Evolutionary conservation across 2,888 invertebrate genomes (phyloP).

Genomic region (Petrolisthes manimaculis): DNA sequence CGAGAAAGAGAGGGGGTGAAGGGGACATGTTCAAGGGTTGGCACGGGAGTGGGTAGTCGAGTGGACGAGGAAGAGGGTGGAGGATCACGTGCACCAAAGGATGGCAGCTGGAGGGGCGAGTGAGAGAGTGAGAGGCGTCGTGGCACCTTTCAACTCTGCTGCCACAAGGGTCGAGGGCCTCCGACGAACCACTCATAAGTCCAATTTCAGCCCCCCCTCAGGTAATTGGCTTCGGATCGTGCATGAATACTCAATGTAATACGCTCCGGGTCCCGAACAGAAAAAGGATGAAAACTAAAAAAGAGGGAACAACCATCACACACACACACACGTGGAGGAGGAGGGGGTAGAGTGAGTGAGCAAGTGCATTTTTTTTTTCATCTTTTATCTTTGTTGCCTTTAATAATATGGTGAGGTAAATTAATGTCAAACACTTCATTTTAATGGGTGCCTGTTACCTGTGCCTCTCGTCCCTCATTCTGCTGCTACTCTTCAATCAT

Average conservation of each 20-base stretch:
- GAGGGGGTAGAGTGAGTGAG: neutral
- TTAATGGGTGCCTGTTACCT: neutral
- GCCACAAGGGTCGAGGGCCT: conserved; percentile 23
- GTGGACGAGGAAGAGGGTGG: neutral
- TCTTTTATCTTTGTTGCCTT: conserved; percentile 5
- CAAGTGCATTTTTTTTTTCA: neutral
- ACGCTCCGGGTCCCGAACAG: neutral
- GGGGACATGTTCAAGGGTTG: neutral
- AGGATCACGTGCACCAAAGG: conserved; percentile 41
- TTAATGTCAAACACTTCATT: conserved; percentile 40
- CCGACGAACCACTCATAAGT: conserved; percentile 30
- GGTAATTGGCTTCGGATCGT: conserved; percentile 24
- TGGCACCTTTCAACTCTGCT: conserved; percentile 9
- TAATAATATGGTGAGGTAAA: conserved; percentile 30
- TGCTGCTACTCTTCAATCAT: too few species aligned
- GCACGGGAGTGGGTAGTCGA: neutral
- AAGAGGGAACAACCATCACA: neutral
- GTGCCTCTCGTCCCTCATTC: neutral
- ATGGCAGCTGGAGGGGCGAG: conserved; percentile 25
- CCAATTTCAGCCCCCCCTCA: conserved; percentile 37
- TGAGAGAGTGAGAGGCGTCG: neutral
- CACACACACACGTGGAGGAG: neutral
- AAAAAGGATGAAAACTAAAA: neutral
- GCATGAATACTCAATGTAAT: conserved; percentile 25
- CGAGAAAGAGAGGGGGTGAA: neutral